Base-by-base conservation (phyloP, 2,888 invertebrate genomes). In the Sesia apiformis region DNA sequence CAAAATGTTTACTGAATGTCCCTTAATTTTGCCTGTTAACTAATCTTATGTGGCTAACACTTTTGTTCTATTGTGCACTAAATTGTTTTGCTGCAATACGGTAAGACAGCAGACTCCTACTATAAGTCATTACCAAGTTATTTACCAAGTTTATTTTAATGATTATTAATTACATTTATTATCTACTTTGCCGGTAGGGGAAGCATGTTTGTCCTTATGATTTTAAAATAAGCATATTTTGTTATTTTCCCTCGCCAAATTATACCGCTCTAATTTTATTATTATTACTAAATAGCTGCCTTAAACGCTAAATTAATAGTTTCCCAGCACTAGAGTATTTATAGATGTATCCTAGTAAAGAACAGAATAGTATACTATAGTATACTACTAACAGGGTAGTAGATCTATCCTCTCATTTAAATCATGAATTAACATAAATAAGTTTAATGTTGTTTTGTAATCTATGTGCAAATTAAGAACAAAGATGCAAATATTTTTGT, bases 41-140 rank as follows among this genome's bases (percentile, higher is more conserved):
- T 84, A 84, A 83, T 78, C 65, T 82, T 84, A 69, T 85, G 87
- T 88, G 83, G 86, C 88, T 88, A 88, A 88, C 86, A 81, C 75
- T 56, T 73, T 66, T 64, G 69, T 71, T 63, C 65, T 67, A 63
- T 63, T 74, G 62, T 74, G 87, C 86, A 86, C 85, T 74, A 66
- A 69, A 74, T 66, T 52, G 59, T 68, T 79, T 82, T 77, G 83
- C 81, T 72, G 62, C 8, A 23, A 43, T 23, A 23, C 23, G 23
- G 23, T 2, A 23, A 23, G 23, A 23, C 23, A 23, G 23, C 23
- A 23, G 23, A 23, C 23, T 23, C 23, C 23, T 23, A 23, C 23
- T 23, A 23, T 23, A 2, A 42, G 43, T 49, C 8, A 23, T n/a
- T 49, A n/a, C n/a, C n/a, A n/a, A n/a, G n/a, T n/a, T n/a, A n/a